Evolutionary conservation across 2,113 vertebrate genomes (phyloP).

Genomic region (Centropus bengalensis): DNA sequence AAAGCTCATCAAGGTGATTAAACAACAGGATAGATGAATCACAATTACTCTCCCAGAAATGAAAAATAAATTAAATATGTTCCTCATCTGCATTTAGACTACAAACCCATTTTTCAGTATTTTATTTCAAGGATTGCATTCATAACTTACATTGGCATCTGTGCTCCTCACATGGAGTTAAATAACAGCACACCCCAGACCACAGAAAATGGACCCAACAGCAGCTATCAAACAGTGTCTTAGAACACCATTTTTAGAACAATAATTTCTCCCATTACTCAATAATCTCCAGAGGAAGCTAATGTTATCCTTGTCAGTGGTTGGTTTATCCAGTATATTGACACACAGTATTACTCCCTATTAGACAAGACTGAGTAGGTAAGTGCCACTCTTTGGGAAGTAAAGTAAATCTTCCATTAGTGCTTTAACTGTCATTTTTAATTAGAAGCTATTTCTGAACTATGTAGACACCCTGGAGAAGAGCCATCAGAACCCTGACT

Average conservation of each 20-base stretch:
- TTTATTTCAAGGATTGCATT: not conserved
- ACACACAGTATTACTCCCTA: not conserved
- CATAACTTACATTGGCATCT: not conserved
- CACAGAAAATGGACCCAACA: not conserved
- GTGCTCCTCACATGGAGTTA: not conserved
- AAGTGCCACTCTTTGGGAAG: not conserved
- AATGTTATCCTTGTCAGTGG: not conserved
- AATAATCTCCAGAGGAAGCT: not conserved
- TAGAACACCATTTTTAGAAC: not conserved
- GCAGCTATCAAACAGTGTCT: not conserved
- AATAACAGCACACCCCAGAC: not conserved
- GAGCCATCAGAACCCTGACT: not conserved
- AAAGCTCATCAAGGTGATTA: not conserved
- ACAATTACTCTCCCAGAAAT: not conserved
- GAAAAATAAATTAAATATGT: not conserved
- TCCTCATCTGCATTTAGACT: not conserved
- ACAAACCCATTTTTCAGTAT: not conserved
- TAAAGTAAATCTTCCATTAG: not conserved
- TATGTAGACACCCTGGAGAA: not conserved
- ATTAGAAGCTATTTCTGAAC: not conserved
- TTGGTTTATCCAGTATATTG: not conserved
- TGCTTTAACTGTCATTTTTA: not conserved
- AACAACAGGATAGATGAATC: not conserved
- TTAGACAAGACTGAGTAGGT: not conserved
- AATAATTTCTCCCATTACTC: not conserved